Percentiles rank a stretch among this genome's conserved stretches.
These are phyloP conservation scores for Ivindomyrus marchei DNA, from an alignment of 2,113 vertebrate species.

Conservation along the genomic window DNA sequence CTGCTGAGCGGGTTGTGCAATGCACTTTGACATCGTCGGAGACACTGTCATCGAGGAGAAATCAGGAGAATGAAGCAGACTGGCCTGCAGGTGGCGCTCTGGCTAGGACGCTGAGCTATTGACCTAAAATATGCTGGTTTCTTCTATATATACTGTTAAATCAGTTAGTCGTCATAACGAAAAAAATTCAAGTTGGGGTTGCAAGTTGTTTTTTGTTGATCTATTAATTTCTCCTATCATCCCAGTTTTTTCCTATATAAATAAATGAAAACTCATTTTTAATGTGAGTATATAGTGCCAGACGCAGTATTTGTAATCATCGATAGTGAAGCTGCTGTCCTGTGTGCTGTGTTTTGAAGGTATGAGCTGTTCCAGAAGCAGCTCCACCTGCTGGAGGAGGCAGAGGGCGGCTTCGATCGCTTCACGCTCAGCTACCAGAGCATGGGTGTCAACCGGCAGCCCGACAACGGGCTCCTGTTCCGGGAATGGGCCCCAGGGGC, in stretches of 20 bases:
- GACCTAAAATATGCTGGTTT: not conserved
- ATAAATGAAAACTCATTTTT: not conserved
- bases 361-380: slow-evolving; percentile 70
- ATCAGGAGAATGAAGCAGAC: not conserved
- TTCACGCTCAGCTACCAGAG: slow-evolving; percentile 81
- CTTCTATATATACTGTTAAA: not conserved
- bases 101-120: not conserved
- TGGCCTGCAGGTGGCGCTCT: not conserved
- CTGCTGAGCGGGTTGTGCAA: not conserved
- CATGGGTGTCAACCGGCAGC: slow-evolving; percentile 70
- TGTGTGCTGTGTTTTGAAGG: slow-evolving; percentile 56
- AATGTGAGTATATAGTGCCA: not conserved
- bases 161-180: not conserved
- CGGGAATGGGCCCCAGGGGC: slow-evolving; percentile 91
- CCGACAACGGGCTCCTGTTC: slow-evolving; percentile 76
- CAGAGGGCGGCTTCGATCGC: slow-evolving; percentile 81
- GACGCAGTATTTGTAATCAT: not conserved
- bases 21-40: not conserved
- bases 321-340: not conserved
- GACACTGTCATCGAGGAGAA: not conserved
- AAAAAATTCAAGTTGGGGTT: not conserved
- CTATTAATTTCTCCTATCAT: not conserved
- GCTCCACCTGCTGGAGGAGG: slow-evolving; percentile 69
- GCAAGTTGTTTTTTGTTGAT: not conserved
- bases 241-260: not conserved